Base-by-base conservation (phyloP, 2,113 vertebrate species). In the Helogale parvula region DNA sequence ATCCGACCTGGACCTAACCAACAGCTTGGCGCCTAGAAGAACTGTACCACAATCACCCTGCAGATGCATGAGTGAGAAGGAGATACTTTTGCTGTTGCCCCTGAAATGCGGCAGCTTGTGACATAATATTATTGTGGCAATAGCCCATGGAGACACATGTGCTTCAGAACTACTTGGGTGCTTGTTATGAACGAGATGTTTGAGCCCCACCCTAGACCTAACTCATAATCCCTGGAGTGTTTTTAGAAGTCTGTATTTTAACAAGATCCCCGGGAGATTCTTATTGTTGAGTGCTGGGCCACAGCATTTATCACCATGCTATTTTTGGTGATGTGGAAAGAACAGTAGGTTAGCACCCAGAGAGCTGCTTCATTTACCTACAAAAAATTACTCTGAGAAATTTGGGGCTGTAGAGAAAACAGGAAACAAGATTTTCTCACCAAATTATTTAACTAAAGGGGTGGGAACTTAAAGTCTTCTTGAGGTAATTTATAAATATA, bases 361-460 rank as follows among this genome's bases (percentile, higher is more conserved):
- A 60, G 23, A 97, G 23, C 17, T 57, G 50, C 80, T 85, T 52
- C 45, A 69, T 33, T 96, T 82, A 74, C 52, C 65, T 74, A 82
- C 38, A 50, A 82, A 93, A 79, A 72, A 33, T 45, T 93, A 25
- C 89, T 83, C 29, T 38, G 16, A 92, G 76, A 96, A 81, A 47
- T 80, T 50, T 35, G 25, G 31, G 3, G 16, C 79, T 72, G 23
- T 85, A 50, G 94, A 93, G 47, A 94, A 97, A 60, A 31, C 68
- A 85, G 65, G 50, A 92, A 95, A 74, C 15, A 85, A 88, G n/a
- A 69, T 82, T 95, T 97, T 90, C 84, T 91, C 71, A 79, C 47
- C 3, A 31, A 65, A 88, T 69, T 31, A 66, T 66, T 93, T 95
- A 76, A 92, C 79, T 95, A 88, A 94, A 88, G 35, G 33, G 35